Evolutionary conservation across 2,113 vertebrate species (phyloP).

Genomic region (Gorilla gorilla): DNA sequence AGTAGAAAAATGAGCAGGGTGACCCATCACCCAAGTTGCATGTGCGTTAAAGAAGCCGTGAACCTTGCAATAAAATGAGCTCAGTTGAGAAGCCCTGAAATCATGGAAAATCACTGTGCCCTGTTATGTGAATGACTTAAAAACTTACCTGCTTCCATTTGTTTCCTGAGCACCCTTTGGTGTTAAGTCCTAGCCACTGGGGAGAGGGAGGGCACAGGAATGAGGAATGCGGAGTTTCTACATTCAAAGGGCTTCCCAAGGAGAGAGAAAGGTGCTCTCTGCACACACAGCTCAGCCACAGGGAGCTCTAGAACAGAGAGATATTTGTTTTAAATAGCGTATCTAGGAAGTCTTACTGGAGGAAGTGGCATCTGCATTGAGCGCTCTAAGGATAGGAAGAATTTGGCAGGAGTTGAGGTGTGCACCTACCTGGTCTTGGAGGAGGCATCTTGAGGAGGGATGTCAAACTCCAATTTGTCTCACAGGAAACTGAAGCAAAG

Average conservation of each 20-base stretch:
- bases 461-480: neutral
- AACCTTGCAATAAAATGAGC: neutral
- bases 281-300: neutral
- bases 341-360: neutral
- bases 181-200: neutral
- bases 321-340: neutral
- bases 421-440: neutral
- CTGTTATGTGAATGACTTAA: neutral
- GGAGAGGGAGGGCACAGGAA: neutral
- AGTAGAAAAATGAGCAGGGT: neutral
- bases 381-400: neutral
- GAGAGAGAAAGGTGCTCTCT: neutral
- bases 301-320: neutral
- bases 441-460: neutral
- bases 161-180: neutral
- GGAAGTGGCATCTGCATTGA: neutral
- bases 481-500: accelerated
- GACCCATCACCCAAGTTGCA: too few species aligned
- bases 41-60: too few species aligned
- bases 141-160: neutral
- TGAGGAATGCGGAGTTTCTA: neutral
- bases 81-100: neutral
- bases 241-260: neutral
- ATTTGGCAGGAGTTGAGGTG: neutral
- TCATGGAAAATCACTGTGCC: neutral